Conservation (phyloP, 2,888 invertebrate species). For the Drosophila rellima region DNA sequence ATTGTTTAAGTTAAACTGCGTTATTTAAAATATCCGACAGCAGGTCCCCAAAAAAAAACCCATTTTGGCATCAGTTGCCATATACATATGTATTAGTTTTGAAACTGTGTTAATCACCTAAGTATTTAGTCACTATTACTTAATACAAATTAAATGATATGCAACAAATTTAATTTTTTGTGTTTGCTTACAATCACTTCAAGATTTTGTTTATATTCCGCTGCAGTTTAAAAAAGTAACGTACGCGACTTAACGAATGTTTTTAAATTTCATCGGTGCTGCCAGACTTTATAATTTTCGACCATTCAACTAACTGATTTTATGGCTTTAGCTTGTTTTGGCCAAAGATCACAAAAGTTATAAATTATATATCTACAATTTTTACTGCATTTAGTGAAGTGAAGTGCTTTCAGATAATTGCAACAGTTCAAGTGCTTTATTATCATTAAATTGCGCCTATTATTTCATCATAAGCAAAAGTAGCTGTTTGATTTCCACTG, state of each 20-base stretch:
- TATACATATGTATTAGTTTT: constrained; percentile 73
- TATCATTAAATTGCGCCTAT: constrained; percentile 16
- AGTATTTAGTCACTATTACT: constrained; percentile 80
- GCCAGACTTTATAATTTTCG: neutral
- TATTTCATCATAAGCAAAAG: constrained; percentile 13
- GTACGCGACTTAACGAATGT: neutral
- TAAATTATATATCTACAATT: neutral
- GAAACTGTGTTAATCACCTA: constrained; percentile 81
- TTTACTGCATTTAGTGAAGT: neutral
- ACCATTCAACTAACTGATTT: constrained; percentile 9
- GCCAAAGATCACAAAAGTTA: neutral
- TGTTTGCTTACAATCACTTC: neutral
- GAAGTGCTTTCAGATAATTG: constrained; percentile 13
- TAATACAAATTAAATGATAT: constrained; percentile 68
- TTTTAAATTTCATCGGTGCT: neutral
- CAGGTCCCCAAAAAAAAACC: constrained; percentile 23
- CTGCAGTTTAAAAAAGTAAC: constrained; percentile 13
- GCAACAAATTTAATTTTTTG: constrained; percentile 25
- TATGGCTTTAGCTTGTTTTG: neutral
- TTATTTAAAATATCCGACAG: constrained; percentile 36
- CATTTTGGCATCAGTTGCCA: constrained; percentile 51
- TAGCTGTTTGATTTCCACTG: constrained; percentile 16
- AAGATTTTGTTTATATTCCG: neutral
- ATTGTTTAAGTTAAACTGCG: constrained; percentile 41
- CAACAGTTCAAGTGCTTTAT: constrained; percentile 6